A percentile compares a stretch with the other conserved stretches of the same genome.
These are phyloP conservation scores for Galeruca laticollis DNA, from an alignment of 2,888 invertebrate species.

Conservation along the genomic window DNA sequence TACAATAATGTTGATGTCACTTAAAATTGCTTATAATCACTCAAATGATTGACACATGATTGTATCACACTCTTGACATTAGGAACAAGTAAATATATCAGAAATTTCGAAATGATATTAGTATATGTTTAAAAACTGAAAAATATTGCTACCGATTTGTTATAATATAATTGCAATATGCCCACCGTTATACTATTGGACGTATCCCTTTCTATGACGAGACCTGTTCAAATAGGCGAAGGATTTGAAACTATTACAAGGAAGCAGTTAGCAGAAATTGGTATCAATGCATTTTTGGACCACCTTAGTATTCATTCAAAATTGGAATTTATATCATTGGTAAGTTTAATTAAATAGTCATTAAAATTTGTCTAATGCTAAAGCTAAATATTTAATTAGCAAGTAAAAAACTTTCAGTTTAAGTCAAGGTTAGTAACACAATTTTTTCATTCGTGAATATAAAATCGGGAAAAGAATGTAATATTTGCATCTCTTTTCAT, in stretches of 20 bases:
- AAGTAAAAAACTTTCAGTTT: neutral
- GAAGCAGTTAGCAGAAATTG: conserved; percentile 75
- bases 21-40: neutral
- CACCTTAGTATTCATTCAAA: conserved; percentile 74
- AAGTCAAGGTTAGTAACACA: neutral
- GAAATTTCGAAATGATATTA: neutral
- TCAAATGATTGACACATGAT: neutral
- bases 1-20: no score
- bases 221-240: conserved; percentile 70
- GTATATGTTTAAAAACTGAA: neutral
- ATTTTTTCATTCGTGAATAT: no score
- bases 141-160: neutral
- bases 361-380: neutral
- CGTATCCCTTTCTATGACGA: conserved; percentile 80
- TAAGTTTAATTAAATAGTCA: no score
- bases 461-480: no score
- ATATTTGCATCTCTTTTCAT: no score
- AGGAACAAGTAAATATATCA: conserved; percentile 1
- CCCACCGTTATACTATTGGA: conserved; percentile 80
- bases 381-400: neutral
- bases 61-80: neutral
- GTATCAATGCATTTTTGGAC: conserved; percentile 76
- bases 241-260: conserved; percentile 69
- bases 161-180: conserved; percentile 67
- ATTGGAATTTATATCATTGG: conserved; percentile 80